These are phyloP conservation scores for Pristionchus maxplancki DNA, from an alignment of 2,888 invertebrate species.

Conservation along the genomic window DNA sequence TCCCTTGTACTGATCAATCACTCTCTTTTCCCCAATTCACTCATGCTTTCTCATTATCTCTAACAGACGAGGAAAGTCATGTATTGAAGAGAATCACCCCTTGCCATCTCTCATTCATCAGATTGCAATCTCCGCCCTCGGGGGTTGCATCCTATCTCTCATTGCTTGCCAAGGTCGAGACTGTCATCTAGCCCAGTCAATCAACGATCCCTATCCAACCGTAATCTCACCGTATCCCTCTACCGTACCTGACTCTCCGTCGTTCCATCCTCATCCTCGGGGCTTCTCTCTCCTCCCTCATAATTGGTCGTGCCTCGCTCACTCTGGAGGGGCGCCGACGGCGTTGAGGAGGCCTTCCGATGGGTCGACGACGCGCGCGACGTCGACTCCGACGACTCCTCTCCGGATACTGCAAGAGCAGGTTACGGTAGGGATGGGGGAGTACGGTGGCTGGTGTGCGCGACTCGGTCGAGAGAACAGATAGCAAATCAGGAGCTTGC, in stretches of 20 bases:
- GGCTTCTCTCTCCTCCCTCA: slow-evolving; percentile 49
- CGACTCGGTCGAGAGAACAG: not conserved
- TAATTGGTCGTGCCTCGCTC: slow-evolving; percentile 17
- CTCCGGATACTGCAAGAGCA: not conserved
- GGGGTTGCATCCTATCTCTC: not conserved
- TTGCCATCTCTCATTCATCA: not conserved
- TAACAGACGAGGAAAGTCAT: not conserved
- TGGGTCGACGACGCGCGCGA: slow-evolving; percentile 52
- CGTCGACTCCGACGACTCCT: slow-evolving; percentile 30
- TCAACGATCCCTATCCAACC: not conserved
- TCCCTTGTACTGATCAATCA: not conserved
- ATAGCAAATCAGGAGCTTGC: too few species aligned
- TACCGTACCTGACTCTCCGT: slow-evolving; percentile 42
- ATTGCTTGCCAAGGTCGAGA: slow-evolving; percentile 20
- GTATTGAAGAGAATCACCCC: not conserved
- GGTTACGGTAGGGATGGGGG: not conserved
- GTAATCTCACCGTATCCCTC: not conserved
- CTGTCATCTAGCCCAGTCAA: not conserved
- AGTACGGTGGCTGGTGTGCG: not conserved
- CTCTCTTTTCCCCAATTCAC: not conserved
- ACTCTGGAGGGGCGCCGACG: slow-evolving; percentile 72
- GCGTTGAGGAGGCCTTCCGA: slow-evolving; percentile 66
- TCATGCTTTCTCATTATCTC: too few species aligned
- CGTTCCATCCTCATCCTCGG: slow-evolving; percentile 50
- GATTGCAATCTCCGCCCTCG: not conserved